Conservation (phyloP, 2,888 invertebrate species). For the Crepidodera aurea region DNA sequence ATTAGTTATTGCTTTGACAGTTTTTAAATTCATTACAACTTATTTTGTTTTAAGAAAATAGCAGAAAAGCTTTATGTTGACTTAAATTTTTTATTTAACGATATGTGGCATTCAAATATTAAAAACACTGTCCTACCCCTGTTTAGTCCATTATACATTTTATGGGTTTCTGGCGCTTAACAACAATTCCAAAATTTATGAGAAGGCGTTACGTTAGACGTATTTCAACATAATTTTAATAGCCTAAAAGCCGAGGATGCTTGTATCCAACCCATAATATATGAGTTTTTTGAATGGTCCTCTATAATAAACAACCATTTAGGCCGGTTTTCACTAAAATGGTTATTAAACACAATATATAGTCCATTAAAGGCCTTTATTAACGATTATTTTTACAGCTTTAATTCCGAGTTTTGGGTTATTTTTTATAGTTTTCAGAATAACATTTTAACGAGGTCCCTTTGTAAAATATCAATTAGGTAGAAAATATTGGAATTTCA, state of each 20-base stretch:
- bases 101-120: too few relatives aligned
- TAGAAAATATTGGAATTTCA: neutral
- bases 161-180: conserved; percentile 35
- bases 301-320: conserved; percentile 57
- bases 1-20: too few relatives aligned
- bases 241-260: conserved; percentile 51
- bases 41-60: too few relatives aligned
- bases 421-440: conserved; percentile 30
- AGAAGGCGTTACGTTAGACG: conserved; percentile 53
- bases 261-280: conserved; percentile 55
- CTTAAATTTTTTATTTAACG: too few relatives aligned
- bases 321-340: conserved; percentile 54
- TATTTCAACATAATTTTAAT: conserved; percentile 56
- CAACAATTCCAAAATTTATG: conserved; percentile 50
- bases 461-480: conserved; percentile 25
- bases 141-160: neutral
- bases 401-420: conserved; percentile 29
- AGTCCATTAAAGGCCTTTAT: conserved; percentile 33
- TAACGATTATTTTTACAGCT: conserved; percentile 38
- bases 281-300: conserved; percentile 56
- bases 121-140: neutral
- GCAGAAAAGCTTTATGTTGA: too few relatives aligned
- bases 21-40: too few relatives aligned
- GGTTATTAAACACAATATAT: conserved; percentile 48
- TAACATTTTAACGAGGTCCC: conserved; percentile 27